These are phyloP conservation scores for Casuarius casuarius DNA, from an alignment of 2,113 vertebrate genomes.

Conservation along the genomic window DNA sequence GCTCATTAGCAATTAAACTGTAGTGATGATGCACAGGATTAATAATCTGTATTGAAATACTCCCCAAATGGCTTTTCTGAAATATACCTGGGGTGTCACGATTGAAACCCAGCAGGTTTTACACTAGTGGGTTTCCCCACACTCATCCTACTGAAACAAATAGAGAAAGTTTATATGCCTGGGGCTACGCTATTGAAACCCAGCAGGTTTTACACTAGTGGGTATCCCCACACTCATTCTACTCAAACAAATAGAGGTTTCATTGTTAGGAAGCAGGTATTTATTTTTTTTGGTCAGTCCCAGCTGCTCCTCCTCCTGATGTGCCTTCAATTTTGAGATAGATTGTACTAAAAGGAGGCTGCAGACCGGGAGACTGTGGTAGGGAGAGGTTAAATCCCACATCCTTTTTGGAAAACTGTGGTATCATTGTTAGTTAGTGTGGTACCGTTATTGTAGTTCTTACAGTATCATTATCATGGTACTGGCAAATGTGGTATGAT, in stretches of 20 bases:
- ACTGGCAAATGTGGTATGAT: background rate
- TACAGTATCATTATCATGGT: background rate
- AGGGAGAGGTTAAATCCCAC: background rate
- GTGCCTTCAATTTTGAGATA: background rate
- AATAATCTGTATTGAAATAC: background rate
- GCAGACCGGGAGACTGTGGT: background rate
- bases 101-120: background rate
- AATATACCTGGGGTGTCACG: background rate
- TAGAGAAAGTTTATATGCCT: background rate
- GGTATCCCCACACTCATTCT: background rate
- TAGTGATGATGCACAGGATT: background rate
- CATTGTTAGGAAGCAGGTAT: background rate
- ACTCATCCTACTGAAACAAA: background rate
- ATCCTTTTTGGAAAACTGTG: background rate
- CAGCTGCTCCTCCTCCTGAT: background rate
- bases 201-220: background rate
- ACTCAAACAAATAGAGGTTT: background rate
- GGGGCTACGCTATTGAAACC: background rate
- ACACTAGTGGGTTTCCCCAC: background rate
- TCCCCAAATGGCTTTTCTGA: background rate
- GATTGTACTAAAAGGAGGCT: background rate
- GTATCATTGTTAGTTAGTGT: background rate
- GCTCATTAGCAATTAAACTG: conserved; percentile 4
- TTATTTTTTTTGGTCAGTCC: background rate
- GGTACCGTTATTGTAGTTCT: background rate